Evolutionary conservation across 2,888 invertebrate genomes (phyloP).

Genomic region (Drosophila setosimentum): DNA sequence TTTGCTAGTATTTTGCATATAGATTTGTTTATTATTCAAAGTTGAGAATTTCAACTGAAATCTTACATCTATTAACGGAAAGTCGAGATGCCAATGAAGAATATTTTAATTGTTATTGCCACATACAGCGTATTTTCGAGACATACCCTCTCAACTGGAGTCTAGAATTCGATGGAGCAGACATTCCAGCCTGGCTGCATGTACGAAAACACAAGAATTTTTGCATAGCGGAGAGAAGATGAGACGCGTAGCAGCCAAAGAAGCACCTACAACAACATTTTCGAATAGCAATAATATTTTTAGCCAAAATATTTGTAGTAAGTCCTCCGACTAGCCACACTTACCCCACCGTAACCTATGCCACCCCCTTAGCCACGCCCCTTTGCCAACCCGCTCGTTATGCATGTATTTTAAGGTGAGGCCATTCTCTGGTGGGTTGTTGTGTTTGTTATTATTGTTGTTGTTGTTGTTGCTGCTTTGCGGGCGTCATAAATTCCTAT

Average conservation of each 20-base stretch:
- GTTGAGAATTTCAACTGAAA: too few relatives aligned
- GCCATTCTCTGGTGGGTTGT: slow-evolving; percentile 11
- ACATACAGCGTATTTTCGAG: background rate
- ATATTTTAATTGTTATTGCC: background rate
- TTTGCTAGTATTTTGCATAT: background rate
- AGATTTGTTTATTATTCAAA: too few relatives aligned
- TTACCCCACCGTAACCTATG: background rate
- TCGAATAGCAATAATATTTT: slow-evolving; percentile 80
- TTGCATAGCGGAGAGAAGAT: slow-evolving; percentile 4
- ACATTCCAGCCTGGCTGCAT: slow-evolving; percentile 45
- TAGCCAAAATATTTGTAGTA: slow-evolving; percentile 58
- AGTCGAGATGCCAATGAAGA: too few relatives aligned
- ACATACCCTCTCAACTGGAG: too few relatives aligned
- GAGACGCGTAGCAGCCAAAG: slow-evolving; percentile 12
- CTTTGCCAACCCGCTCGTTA: background rate
- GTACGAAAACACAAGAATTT: slow-evolving; percentile 51
- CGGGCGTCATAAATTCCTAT: slow-evolving; percentile 75
- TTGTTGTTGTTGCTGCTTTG: background rate
- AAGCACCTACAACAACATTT: slow-evolving; percentile 60
- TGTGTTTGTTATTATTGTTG: slow-evolving; percentile 6
- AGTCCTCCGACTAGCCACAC: background rate
- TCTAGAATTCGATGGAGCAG: slow-evolving; percentile 13
- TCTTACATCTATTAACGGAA: too few relatives aligned
- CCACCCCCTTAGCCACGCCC: too few relatives aligned
- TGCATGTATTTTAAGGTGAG: slow-evolving; percentile 36